Base-by-base conservation (phyloP, 2,797 vertebrate genomes). In the Parotocinclus haroldoi region DNA sequence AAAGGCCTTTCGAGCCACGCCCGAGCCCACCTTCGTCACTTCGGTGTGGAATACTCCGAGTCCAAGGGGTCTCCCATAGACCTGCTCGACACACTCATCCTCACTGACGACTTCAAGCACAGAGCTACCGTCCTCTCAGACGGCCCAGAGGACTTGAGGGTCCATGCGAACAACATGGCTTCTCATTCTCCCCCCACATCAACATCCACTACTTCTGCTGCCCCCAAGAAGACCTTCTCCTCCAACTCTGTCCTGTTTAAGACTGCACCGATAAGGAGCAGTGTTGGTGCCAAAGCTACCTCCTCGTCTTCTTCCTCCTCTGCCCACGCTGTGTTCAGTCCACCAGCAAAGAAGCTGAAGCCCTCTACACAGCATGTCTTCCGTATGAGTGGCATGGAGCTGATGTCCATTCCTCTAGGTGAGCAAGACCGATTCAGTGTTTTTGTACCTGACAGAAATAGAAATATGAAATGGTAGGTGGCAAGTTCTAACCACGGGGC, bases 1-100 rank as follows among this genome's bases (percentile, higher is more conserved):
- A 96, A 95, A 84, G 95, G 95, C 75, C 84, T 96, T 42, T 96
- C 95, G 69, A 96, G 95, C 83, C 95, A 96, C 50, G 93, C 94
- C 7, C 88, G 95, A 8, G 94, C 95, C 75, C 95, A 96, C 85
- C 86, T 96, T 84, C 92, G 94, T 38, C 94, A 96, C 86, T 93
- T 96, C 65, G 94, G 95, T 19, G 92, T 95, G 76, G 93, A 91
- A 82, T 95, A 95, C 83, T 93, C 92, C 0, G 94, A 96, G 80
- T 92, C 95, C 74, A 96, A 95, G 85, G 93, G 94, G 78, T 94
- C 93, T 16, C 93, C 95, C 75, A 96, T 96, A 68, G 91, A 93
- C 81, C 89, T 93, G 72, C 92, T 96, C 67, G 91, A 93, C 86
- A 90, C 92, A 82, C 91, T 96, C 81, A 93, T 96, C 63, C 87